These are phyloP conservation scores for Typhlichthys subterraneus DNA, from an alignment of 2,797 vertebrate species.

Conservation along the genomic window DNA sequence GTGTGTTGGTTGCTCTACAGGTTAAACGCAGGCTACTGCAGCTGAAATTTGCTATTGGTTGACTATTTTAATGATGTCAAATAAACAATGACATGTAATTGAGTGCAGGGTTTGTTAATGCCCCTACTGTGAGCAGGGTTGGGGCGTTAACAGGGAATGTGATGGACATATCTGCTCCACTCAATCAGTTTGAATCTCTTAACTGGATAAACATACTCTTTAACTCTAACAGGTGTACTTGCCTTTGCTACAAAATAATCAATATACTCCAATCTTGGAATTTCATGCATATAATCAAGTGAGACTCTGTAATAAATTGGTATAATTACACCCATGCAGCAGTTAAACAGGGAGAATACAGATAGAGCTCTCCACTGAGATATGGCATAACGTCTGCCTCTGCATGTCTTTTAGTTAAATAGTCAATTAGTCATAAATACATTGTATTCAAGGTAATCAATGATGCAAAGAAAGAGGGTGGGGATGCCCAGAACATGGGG, in stretches of 20 bases:
- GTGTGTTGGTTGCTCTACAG: too few species aligned
- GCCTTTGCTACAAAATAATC: slow-evolving; percentile 53
- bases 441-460: slow-evolving; percentile 59
- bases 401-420: slow-evolving; percentile 47
- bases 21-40: too few species aligned
- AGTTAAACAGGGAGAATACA: slow-evolving; percentile 47
- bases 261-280: slow-evolving; percentile 45
- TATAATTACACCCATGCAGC: slow-evolving; percentile 43
- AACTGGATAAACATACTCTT: too few species aligned
- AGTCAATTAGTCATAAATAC: slow-evolving; percentile 51
- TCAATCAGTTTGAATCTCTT: too few species aligned
- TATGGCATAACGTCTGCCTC: slow-evolving; percentile 38
- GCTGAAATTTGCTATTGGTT: too few species aligned
- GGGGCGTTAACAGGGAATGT: too few species aligned
- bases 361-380: slow-evolving; percentile 35
- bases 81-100: too few species aligned
- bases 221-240: too few species aligned
- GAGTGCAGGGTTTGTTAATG: too few species aligned
- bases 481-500: slow-evolving; percentile 39
- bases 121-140: too few species aligned
- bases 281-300: slow-evolving; percentile 56
- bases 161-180: too few species aligned
- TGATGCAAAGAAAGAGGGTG: slow-evolving; percentile 29
- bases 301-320: slow-evolving; percentile 61
- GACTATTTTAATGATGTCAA: too few species aligned